A percentile compares a stretch with the other conserved stretches of the same genome.
These are phyloP conservation scores for Trissolcus japonicus DNA, from an alignment of 2,888 invertebrate genomes.

Conservation along the genomic window DNA sequence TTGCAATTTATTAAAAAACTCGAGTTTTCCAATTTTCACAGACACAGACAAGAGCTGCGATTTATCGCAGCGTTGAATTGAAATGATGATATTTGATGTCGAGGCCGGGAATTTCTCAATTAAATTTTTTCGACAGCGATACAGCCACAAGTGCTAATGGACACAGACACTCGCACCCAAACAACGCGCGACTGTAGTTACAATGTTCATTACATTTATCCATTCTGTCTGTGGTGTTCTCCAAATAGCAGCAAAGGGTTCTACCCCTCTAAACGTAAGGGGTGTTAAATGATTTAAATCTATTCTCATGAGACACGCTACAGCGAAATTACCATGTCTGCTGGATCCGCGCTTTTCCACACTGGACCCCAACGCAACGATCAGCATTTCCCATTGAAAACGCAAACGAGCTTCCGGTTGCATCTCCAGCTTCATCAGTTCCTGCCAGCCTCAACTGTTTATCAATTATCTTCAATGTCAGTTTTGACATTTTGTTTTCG, in stretches of 20 bases:
- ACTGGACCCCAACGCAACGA: constrained; percentile 53
- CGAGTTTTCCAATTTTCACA: too few species aligned
- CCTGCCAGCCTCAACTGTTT: constrained; percentile 37
- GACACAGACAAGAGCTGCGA: too few species aligned
- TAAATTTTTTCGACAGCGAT: constrained; percentile 52
- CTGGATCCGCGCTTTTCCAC: constrained; percentile 64
- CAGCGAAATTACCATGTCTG: constrained; percentile 71
- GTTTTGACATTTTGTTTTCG: constrained; percentile 28
- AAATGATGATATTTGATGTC: constrained; percentile 28
- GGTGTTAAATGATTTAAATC: constrained; percentile 75
- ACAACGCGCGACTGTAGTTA: constrained; percentile 66
- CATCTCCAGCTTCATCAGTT: constrained; percentile 48
- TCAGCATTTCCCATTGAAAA: constrained; percentile 57
- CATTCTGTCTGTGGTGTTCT: constrained; percentile 66
- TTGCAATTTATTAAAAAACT: too few species aligned
- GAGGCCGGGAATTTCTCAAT: constrained; percentile 44
- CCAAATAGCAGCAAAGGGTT: constrained; percentile 63
- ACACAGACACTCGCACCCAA: constrained; percentile 64
- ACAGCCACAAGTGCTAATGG: constrained; percentile 61
- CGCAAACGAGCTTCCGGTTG: constrained; percentile 54
- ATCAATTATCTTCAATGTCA: constrained; percentile 55
- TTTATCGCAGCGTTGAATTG: background rate
- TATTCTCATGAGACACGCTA: constrained; percentile 65
- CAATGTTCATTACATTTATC: constrained; percentile 74
- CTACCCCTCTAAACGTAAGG: constrained; percentile 66